Percentiles rank a stretch among this genome's conserved stretches.
Conservation (phyloP, 2,888 invertebrate genomes). For the Apomyelois bistriatella region DNA sequence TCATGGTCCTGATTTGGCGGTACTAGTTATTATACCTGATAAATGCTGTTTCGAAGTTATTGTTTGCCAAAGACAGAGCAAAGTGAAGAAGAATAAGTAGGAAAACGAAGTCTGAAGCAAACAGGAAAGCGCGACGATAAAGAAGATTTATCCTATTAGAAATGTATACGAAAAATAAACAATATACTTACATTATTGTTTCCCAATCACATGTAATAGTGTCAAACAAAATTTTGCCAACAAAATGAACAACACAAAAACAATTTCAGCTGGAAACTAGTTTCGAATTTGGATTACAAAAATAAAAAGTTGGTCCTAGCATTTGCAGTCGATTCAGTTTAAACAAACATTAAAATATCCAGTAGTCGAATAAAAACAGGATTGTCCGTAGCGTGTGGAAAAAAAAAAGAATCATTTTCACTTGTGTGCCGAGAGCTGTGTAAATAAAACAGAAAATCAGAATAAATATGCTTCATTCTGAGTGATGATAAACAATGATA, state of each 20-base stretch:
- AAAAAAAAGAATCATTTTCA: not conserved
- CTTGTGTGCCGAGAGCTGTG: not conserved
- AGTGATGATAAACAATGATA: not conserved
- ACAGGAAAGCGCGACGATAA: no score
- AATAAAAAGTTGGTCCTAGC: not conserved
- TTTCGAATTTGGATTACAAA: not conserved
- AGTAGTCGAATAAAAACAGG: constrained; percentile 5
- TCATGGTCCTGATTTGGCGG: no score
- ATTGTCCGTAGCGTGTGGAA: not conserved
- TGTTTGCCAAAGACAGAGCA: no score
- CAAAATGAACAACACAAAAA: not conserved
- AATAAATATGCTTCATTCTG: constrained; percentile 5
- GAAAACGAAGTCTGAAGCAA: no score
- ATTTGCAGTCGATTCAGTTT: constrained; percentile 4
- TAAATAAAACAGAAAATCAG: constrained; percentile 7
- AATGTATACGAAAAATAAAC: no score
- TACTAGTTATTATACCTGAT: no score
- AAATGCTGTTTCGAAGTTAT: no score
- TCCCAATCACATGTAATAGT: no score
- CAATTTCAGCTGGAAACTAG: not conserved
- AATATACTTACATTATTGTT: no score
- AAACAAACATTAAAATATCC: constrained; percentile 9
- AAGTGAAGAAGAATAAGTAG: no score
- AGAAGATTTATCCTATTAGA: no score
- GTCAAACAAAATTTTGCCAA: not conserved